A percentile compares a stretch with the other conserved stretches of the same genome.
These are phyloP conservation scores for Gavialis gangeticus DNA, from an alignment of 2,113 vertebrate species.

Conservation along the genomic window DNA sequence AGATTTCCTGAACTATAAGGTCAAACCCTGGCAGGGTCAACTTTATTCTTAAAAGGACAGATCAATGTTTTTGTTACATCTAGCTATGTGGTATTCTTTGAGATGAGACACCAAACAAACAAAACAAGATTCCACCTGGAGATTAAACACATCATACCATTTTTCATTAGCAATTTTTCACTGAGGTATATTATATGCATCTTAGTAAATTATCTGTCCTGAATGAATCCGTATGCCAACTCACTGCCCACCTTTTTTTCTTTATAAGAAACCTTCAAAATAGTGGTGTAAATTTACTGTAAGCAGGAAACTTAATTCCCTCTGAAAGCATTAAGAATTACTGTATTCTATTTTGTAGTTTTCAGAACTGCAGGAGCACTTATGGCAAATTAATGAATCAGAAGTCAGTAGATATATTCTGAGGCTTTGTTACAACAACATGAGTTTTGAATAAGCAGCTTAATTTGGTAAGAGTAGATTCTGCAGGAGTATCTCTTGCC, in stretches of 20 bases:
- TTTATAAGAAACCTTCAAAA: not conserved
- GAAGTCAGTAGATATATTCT: not conserved
- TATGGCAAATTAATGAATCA: not conserved
- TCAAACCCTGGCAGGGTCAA: not conserved
- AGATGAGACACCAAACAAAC: not conserved
- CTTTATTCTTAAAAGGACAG: not conserved
- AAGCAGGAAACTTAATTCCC: not conserved
- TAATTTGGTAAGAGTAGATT: constrained; percentile 10
- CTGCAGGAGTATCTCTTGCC: not conserved
- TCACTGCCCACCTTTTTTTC: not conserved
- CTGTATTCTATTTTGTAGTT: not conserved
- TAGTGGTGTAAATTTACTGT: not conserved
- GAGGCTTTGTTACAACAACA: not conserved
- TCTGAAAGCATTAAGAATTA: not conserved
- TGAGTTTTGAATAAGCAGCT: not conserved
- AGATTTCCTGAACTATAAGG: not conserved
- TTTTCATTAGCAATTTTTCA: not conserved
- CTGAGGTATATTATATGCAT: no score
- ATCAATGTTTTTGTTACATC: not conserved
- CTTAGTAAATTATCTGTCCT: not conserved
- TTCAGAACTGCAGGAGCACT: not conserved
- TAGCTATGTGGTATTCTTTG: not conserved
- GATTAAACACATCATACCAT: not conserved
- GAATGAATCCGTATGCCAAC: not conserved
- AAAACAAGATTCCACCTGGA: not conserved